phyloP scores from a whole-genome alignment of 92 coral and sea anemone species.

The Epizoanthus stellaris region DNA sequence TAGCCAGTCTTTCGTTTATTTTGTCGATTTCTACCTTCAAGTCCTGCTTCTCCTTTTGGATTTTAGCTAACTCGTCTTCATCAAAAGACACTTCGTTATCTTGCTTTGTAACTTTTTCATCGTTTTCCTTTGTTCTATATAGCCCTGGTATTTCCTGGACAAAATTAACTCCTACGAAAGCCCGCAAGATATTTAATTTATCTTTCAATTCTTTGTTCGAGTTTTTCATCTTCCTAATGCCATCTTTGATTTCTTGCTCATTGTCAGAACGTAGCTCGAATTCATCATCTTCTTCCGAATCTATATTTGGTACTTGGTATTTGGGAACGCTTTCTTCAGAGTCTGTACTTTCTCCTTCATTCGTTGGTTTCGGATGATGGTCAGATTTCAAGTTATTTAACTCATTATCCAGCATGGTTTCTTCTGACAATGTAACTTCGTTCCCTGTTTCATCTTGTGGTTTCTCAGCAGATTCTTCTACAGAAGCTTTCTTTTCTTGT shows the following conservation, averaged over 20 bases:
- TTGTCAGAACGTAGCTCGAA: neutral
- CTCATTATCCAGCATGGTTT: too few relatives aligned
- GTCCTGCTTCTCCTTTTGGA: constrained; percentile 54
- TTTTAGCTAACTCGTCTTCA: constrained; percentile 30
- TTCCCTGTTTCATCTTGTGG: constrained; percentile 16
- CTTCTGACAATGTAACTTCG: too few relatives aligned
- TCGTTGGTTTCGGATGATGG: neutral
- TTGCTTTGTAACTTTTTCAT: constrained; percentile 7
- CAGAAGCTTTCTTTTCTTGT: neutral
- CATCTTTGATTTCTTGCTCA: constrained; percentile 19
- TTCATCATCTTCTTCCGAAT: neutral
- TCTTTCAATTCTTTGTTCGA: constrained; percentile 63
- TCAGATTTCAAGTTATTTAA: too few relatives aligned
- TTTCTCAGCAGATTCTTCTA: neutral
- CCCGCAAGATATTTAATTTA: constrained; percentile 69
- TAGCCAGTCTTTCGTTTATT: constrained; percentile 58
- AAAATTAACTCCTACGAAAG: constrained; percentile 82
- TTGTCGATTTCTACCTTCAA: constrained; percentile 66
- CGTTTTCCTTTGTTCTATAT: neutral
- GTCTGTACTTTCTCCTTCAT: neutral
- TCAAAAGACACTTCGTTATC: constrained; percentile 21
- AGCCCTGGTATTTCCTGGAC: constrained; percentile 89
- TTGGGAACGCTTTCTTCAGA: neutral
- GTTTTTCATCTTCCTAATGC: constrained; percentile 21
- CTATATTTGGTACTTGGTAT: neutral